Base-by-base conservation (phyloP, 2,113 vertebrate species). In the Pygoscelis antarcticus region DNA sequence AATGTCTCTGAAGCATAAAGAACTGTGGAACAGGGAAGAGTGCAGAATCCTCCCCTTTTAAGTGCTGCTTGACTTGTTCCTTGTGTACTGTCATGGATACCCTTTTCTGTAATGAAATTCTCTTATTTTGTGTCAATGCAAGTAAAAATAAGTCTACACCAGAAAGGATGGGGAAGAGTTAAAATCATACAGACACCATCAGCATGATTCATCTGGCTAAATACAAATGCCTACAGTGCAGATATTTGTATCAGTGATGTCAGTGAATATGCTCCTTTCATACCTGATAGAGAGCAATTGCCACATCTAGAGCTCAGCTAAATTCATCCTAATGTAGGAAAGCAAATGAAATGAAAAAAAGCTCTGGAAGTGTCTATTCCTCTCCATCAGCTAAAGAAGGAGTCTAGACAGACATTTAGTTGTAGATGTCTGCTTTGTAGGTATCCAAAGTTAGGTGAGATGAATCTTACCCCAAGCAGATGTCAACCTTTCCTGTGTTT, bases 401-500 rank as follows among this genome's bases (percentile, higher is more conserved):
- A 88, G 49, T 77, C 36, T 92, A 92, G 62, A 89, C 71, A 89
- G 40, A 14, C 54, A 62, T 78, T 96, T 81, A 95, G 72, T 75
- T 91, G 65, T 46, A 89, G 55, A 84, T 1, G 2, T 74, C 72
- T 74, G 36, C 49, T 70, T 83, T 83, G 55, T 54, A 89, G 51
- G 46, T 82, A 71, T 75, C 47, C 36, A 40, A 76, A 89, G 64
- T 70, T 52, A 62, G 60, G 32, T 42, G 46, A 96, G 80, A 91
- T 91, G 77, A 71, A 91, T 96, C 77, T 75, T 89, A 91, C 20
- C 55, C 69, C 46, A 78, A 94, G 65, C 75, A 11, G 34, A 78
- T 96, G 76, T 89, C 94, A 92, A 90, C 71, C 49, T 92, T 89
- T 90, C 72, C 51, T 74, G 29, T 87, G 66, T 87, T 94, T 87